Evolutionary conservation across 1,140 invertebrate genomes (phyloP), one percentile per base, ranked within the genome.

Genomic region (Drosophila simulans): DNA sequence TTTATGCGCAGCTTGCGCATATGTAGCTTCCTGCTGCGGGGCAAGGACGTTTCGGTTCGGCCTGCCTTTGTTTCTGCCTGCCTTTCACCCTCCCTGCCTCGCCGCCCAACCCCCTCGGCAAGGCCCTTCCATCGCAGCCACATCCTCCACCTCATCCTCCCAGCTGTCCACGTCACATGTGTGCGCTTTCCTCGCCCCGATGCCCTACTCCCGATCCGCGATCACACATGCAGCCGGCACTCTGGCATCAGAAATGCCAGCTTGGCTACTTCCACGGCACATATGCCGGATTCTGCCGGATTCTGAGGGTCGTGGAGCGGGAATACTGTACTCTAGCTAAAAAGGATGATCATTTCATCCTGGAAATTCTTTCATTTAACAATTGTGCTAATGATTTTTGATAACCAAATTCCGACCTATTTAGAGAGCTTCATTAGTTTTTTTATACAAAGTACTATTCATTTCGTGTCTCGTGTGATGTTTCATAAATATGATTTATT

Each of bases 211-310:
- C 39, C n/a, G 54, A 46, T 46, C 25, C 22, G 51, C 74, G 70
- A 78, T 58, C 74, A 69, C 80, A 84, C 58, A 84, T 84, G 81
- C 81, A 85, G 81, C 81, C 81, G 81, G 64, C 75, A 45, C 59
- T 39, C 22, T 10, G 42, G 52, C 20, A 48, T 49, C 68, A 57
- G 64, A 35, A 68, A 65, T 65, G 60, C 15, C 60, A 45, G 60
- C 27, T 53, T 53, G 17, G 59, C 59, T 52, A 35, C 35, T 51
- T 35, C 15, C 48, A 43, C 22, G 46, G 60, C 39, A 42, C 64
- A 68, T 27, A 65, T 68, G 64, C 11, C 17, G 1, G 39, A 17
- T 68, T 52, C 15, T 68, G 64, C 11, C 17, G 1, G 39, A 17
- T 68, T 52, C 15, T 5, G 13, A 20, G 12, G 34, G 34, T 15